phyloP scores from a whole-genome alignment of 2,888 invertebrate species.

The Microplitis manilae region DNA sequence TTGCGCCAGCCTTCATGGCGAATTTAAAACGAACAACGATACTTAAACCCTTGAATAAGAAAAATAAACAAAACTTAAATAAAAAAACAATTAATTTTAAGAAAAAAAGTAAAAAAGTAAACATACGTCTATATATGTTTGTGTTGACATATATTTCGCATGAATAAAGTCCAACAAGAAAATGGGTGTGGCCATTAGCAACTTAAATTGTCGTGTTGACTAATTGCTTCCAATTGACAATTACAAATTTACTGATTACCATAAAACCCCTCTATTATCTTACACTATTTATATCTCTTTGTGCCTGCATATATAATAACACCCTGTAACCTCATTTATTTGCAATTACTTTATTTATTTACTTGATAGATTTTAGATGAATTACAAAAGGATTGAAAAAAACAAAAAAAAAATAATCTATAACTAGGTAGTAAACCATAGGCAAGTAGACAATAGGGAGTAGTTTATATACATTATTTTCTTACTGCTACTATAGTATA shows the following conservation, averaged over 20 bases:
- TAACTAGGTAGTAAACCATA: constrained; percentile 46
- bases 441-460: constrained; percentile 55
- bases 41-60: constrained; percentile 11
- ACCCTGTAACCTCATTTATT: neutral
- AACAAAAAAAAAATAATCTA: constrained; percentile 23
- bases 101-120: no score
- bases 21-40: constrained; percentile 36
- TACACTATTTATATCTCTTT: constrained; percentile 10
- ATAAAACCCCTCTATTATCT: constrained; percentile 23
- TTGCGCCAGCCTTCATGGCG: constrained; percentile 22
- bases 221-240: constrained; percentile 40
- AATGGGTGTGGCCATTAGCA: constrained; percentile 27
- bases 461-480: constrained; percentile 46
- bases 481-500: constrained; percentile 29
- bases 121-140: neutral
- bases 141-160: constrained; percentile 10
- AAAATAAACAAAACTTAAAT: neutral
- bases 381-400: constrained; percentile 24
- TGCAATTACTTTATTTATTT: neutral
- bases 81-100: no score
- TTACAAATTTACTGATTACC: constrained; percentile 38
- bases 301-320: neutral
- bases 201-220: constrained; percentile 37
- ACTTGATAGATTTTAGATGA: constrained; percentile 37
- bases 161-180: neutral